Percentiles rank a stretch among this genome's conserved stretches.
Evolutionary conservation across 2,797 vertebrate species (phyloP).

Genomic region (Centropyge bicolor): DNA sequence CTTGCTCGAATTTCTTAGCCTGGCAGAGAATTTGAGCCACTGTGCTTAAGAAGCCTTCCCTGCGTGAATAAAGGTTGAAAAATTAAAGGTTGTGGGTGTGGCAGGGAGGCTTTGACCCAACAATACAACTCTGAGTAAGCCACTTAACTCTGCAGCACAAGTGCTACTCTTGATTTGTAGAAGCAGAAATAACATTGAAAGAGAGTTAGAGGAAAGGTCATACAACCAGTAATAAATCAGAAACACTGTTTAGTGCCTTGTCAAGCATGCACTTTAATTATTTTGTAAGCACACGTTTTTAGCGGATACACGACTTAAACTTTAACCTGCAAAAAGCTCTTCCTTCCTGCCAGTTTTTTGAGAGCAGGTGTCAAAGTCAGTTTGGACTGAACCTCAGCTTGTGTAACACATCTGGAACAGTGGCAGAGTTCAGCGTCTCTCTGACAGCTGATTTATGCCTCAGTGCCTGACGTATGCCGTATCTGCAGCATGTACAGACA

Average conservation of each 20-base stretch:
- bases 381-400: conserved; percentile 17
- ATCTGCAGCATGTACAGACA: conserved; percentile 42
- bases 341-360: conserved; percentile 5
- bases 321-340: conserved; percentile 23
- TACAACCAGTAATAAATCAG: background rate
- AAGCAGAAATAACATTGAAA: conserved; percentile 11
- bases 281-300: conserved; percentile 22
- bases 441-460: conserved; percentile 64
- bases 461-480: conserved; percentile 17
- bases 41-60: conserved; percentile 33
- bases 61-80: conserved; percentile 51
- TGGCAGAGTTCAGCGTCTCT: conserved; percentile 39
- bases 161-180: conserved; percentile 11
- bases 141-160: conserved; percentile 48
- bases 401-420: conserved; percentile 45
- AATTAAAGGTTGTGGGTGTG: conserved; percentile 54
- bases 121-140: conserved; percentile 44
- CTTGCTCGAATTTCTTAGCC: conserved; percentile 42
- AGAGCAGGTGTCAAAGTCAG: conserved; percentile 42
- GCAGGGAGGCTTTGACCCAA: conserved; percentile 27
- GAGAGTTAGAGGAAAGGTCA: conserved; percentile 35
- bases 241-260: conserved; percentile 14
- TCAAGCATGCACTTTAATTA: conserved; percentile 49
- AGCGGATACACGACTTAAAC: conserved; percentile 14
- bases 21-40: conserved; percentile 25